These are phyloP conservation scores for Trichosurus vulpecula DNA, from an alignment of 2,797 vertebrate genomes.

Conservation along the genomic window DNA sequence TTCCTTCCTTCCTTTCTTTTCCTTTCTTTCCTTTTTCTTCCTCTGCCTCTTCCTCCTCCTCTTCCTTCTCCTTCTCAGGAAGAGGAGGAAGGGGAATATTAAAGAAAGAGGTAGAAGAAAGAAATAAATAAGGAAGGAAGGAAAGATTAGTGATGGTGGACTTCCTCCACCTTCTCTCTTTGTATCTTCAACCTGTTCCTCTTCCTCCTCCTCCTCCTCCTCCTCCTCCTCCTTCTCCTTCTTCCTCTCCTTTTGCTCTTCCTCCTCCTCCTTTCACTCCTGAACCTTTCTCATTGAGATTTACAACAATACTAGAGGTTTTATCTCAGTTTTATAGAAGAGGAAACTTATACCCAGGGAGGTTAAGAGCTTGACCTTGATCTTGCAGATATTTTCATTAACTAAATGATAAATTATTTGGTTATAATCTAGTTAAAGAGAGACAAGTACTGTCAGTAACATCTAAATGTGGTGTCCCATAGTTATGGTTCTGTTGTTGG, in stretches of 20 bases:
- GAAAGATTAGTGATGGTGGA: too few species aligned
- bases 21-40: too few species aligned
- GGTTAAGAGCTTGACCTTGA: not conserved
- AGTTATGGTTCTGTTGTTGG: not conserved
- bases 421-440: not conserved
- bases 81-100: too few species aligned
- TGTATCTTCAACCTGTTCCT: too few species aligned
- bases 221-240: not conserved
- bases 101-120: too few species aligned
- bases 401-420: not conserved
- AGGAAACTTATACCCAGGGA: slow-evolving; percentile 23
- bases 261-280: not conserved
- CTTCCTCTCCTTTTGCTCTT: not conserved
- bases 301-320: not conserved
- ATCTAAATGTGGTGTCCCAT: not conserved
- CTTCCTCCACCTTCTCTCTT: too few species aligned
- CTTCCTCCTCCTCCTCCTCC: too few species aligned
- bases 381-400: not conserved
- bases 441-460: not conserved
- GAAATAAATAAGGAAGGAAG: too few species aligned
- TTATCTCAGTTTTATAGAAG: slow-evolving; percentile 1
- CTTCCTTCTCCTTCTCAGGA: too few species aligned
- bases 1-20: too few species aligned
- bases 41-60: too few species aligned
- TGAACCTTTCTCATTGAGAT: slow-evolving; percentile 10